Evolutionary conservation across 2,888 invertebrate species (phyloP).

Genomic region (Lypha dubia): DNA sequence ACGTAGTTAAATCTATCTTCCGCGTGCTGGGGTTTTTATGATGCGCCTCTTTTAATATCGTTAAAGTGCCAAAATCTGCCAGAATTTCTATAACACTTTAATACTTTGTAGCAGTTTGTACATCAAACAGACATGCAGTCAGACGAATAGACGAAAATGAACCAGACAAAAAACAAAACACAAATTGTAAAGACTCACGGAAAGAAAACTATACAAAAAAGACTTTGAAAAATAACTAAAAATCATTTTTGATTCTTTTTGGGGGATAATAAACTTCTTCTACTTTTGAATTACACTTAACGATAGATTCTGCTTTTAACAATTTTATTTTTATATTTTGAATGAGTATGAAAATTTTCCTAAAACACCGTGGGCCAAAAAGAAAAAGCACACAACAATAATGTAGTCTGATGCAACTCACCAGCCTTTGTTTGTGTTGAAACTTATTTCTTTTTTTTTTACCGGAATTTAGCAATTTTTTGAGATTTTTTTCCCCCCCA

Average conservation of each 20-base stretch:
- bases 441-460: constrained; percentile 23
- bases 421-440: constrained; percentile 14
- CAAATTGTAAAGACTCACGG: neutral
- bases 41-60: neutral
- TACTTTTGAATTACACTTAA: constrained; percentile 23
- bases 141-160: neutral
- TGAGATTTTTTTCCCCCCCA: constrained; percentile 5
- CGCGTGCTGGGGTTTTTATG: constrained; percentile 37
- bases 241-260: constrained; percentile 33
- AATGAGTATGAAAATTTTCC: constrained; percentile 3
- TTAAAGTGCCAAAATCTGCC: constrained; percentile 54
- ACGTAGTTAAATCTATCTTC: constrained; percentile 24
- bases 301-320: constrained; percentile 3
- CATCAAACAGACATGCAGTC: neutral
- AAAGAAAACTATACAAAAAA: neutral
- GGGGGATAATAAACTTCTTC: constrained; percentile 30
- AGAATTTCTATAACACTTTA: constrained; percentile 37
- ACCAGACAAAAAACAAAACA: neutral
- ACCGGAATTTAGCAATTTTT: constrained; percentile 8
- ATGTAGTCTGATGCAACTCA: neutral
- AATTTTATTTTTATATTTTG: neutral
- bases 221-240: constrained; percentile 5
- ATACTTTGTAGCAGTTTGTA: constrained; percentile 35
- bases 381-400: constrained; percentile 16
- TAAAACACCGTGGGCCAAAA: constrained; percentile 31